Evolutionary conservation across 35 echinoderm and acorn worm species (phyloP).

Genomic region (Acanthaster planci): DNA sequence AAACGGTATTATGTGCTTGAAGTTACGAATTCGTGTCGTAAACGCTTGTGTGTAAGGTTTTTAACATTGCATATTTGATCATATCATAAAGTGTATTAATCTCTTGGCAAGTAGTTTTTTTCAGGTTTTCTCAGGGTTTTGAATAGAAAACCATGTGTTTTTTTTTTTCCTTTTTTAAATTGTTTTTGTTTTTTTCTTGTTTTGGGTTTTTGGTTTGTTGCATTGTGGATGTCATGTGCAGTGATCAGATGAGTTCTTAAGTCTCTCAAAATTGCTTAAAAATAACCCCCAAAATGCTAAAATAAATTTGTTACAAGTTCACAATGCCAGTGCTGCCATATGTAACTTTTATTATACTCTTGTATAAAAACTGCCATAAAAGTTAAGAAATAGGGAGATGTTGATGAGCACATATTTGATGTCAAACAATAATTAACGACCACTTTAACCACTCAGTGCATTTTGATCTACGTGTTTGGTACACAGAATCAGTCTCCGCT

Average conservation of each 20-base stretch:
- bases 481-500: too few species aligned
- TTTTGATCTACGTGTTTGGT: conserved; percentile 8
- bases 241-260: not conserved
- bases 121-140: conserved; percentile 20
- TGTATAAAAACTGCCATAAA: not conserved
- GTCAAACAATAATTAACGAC: not conserved
- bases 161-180: not conserved
- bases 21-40: not conserved
- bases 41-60: not conserved
- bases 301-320: not conserved
- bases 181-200: too few species aligned
- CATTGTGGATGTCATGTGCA: not conserved
- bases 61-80: not conserved
- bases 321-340: conserved; percentile 26
- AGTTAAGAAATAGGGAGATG: not conserved
- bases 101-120: not conserved
- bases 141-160: not conserved
- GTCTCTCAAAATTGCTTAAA: not conserved
- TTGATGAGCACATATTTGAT: not conserved
- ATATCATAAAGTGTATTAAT: too few species aligned
- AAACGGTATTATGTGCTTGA: conserved; percentile 20
- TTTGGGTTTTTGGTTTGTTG: too few species aligned
- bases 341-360: not conserved
- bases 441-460: conserved; percentile 10
- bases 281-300: not conserved